Base-by-base conservation (phyloP, 2,888 invertebrate species). In the Pterostichus madidus region DNA sequence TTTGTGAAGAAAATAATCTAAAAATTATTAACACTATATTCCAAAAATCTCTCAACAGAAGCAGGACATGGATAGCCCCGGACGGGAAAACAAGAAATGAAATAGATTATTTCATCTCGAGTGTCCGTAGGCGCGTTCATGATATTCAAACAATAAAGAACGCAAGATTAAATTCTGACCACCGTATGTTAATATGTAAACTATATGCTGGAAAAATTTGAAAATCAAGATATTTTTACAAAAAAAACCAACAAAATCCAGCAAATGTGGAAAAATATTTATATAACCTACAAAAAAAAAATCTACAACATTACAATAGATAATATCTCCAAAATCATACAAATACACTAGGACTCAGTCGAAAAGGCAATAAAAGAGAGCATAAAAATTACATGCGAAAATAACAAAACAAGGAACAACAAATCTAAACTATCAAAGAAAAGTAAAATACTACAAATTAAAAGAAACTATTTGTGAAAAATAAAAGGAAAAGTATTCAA, bases 161-260 rank as follows among this genome's bases (percentile, higher is more conserved):
- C 4, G 44, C 13, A 10, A 71, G 15, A 49, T 71, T 71, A 2
- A 44, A 17, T 13, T 46, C 46, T 7, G 46, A 71, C 31, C 24
- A 71, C 13, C 17, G 46, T 11, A 44, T 71, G 17, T 6, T 68
- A 39, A 44, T 7, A 68, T 68, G 68, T 13, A 68, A 68, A 68
- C 13, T 39, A 6, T 15, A 39, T 13, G n/a, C 13, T 6, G 39
- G 39, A n/a, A 44, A 39, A 2, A 39, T 68, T 6, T n/a, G 39
- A 39, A 68, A 39, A 6, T n/a, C 59, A 59, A 59, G 13, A 5
- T 5, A 56, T 2, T 46, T 46, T 46, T n/a, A n/a, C n/a, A n/a
- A n/a, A n/a, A n/a, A n/a, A n/a, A n/a, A 1, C 24, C 24, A 24
- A 2, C 24, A 24, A 24, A 24, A 24, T 24, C 1, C 24, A 24